phyloP scores from a whole-genome alignment of 2,888 invertebrate species.

The Acrocyrtus sp. region DNA sequence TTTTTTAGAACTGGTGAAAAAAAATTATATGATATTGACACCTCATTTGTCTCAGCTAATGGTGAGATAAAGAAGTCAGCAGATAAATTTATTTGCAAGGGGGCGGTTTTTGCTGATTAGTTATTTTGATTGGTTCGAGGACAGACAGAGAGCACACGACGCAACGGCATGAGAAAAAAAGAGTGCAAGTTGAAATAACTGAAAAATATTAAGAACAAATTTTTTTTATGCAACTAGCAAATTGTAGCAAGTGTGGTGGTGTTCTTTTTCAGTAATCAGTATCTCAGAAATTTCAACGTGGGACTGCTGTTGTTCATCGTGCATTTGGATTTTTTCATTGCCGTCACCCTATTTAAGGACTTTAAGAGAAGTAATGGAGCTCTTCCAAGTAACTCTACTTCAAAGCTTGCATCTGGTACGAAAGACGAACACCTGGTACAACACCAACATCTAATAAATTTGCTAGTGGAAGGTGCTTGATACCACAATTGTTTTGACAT shows the following conservation, averaged over 20 bases:
- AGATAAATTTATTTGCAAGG: constrained; percentile 51
- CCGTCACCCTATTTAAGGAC: not conserved
- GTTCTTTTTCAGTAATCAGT: too few species aligned
- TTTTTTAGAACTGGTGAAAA: constrained; percentile 44
- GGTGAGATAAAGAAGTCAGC: constrained; percentile 46
- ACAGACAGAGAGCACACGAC: constrained; percentile 6
- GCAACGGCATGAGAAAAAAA: not conserved
- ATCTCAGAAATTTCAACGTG: too few species aligned
- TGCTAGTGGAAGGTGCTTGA: constrained; percentile 46
- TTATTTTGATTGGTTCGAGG: constrained; percentile 40
- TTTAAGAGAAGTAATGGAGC: not conserved
- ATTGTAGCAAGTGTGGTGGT: not conserved
- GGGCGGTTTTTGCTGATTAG: constrained; percentile 51
- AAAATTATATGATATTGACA: constrained; percentile 54
- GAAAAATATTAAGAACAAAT: too few species aligned
- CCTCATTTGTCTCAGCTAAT: constrained; percentile 49
- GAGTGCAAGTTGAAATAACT: not conserved
- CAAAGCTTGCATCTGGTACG: too few species aligned
- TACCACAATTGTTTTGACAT: constrained; percentile 13
- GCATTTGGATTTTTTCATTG: not conserved
- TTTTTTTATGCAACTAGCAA: not conserved
- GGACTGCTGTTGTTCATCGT: too few species aligned
- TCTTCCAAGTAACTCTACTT: not conserved
- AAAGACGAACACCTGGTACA: constrained; percentile 10
- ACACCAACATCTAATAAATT: constrained; percentile 39